phyloP scores from a whole-genome alignment of 2,888 invertebrate genomes.

The Chrysopilus asiliformis region DNA sequence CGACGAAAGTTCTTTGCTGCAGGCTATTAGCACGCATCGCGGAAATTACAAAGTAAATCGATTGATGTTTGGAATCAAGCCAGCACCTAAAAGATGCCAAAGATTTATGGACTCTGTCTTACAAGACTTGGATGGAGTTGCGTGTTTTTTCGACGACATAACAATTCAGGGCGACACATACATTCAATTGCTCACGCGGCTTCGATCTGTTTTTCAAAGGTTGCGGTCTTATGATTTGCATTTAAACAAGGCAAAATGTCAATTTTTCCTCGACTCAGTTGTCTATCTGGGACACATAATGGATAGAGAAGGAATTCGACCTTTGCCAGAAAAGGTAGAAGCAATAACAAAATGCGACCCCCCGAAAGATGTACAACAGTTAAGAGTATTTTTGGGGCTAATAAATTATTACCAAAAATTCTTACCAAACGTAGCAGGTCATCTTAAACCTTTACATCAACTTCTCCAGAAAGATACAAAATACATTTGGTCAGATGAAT shows the following conservation, averaged over 20 bases:
- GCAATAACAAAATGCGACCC: neutral
- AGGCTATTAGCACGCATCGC: neutral
- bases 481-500: neutral
- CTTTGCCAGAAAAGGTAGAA: neutral
- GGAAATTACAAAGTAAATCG: slow-evolving; percentile 2
- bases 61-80: slow-evolving; percentile 1
- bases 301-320: neutral
- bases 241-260: neutral
- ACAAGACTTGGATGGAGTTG: neutral
- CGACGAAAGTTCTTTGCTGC: neutral
- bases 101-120: neutral
- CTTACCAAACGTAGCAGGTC: neutral
- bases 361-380: neutral
- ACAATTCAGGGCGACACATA: no score
- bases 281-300: neutral
- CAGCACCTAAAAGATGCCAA: slow-evolving; percentile 3
- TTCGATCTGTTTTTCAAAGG: neutral
- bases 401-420: neutral
- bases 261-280: neutral
- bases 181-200: no score
- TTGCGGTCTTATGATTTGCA: neutral
- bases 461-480: neutral
- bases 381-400: neutral
- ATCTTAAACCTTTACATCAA: neutral
- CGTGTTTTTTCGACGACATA: slow-evolving; percentile 3